Evolutionary conservation across 2,797 vertebrate species (phyloP), one percentile per base, ranked within the genome.

Genomic region (Alectoris magna): DNA sequence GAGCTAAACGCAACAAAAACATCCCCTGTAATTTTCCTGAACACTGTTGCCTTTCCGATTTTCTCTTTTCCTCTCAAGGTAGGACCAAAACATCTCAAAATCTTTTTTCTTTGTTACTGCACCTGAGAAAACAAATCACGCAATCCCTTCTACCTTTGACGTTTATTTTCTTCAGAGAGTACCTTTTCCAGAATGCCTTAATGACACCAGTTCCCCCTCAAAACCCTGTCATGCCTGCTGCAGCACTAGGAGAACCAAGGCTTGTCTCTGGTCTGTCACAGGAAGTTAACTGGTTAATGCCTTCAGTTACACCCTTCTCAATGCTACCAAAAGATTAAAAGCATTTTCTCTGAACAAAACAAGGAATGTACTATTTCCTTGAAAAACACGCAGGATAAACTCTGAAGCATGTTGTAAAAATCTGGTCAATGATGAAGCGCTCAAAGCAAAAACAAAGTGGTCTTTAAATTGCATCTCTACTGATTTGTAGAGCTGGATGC

Each of bases 331-430:
- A 83, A 53, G 39, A 95, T 64, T 10, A 87, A 90, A 90, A 85
- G 72, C 24, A 62, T 68, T 83, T 75, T 88, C 62, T 46, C 72
- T 58, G 69, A 64, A 69, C 48, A 85, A 44, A 94, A 80, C 34
- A 85, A 85, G 58, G 74, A 84, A 53, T 14, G 9, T 15, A 11
- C 67, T 86, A 4, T 53, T 81, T 74, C 4, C 75, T 62, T 70
- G 43, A 72, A 4, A 38, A 84, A 39, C 27, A 77, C 24, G 58
- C 44, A 87, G 49, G 69, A 74, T 82, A 84, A 88, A 77, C 44
- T 46, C 78, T 91, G 75, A 59, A 75, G 36, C 22, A 41, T 26
- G 26, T 43, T 89, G 55, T 59, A 91, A 95, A 90, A 34, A 83
- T 24, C 26, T 39, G 46, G 56, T 11, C 0, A 0, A 51, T 15